Evolutionary conservation across 2,888 invertebrate genomes (phyloP).

Genomic region (Sesia apiformis): DNA sequence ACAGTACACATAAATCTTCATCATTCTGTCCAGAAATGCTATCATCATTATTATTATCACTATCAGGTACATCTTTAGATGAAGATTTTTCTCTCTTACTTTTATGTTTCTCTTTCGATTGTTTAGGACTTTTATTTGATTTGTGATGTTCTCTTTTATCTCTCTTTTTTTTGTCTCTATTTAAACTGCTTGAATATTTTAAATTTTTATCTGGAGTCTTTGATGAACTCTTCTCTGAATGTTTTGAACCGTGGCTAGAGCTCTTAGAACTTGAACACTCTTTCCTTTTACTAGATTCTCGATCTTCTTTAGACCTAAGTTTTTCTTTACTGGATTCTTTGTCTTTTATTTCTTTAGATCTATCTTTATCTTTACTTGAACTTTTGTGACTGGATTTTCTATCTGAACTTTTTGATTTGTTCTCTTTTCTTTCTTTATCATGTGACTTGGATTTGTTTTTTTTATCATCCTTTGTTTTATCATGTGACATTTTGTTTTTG

Average conservation of each 20-base stretch:
- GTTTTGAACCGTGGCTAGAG: conserved; percentile 24
- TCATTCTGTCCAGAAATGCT: conserved; percentile 21
- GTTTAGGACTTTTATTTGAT: conserved; percentile 34
- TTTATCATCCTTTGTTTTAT: conserved; percentile 26
- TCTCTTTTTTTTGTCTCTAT: conserved; percentile 31
- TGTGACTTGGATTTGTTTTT: conserved; percentile 25
- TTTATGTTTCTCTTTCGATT: conserved; percentile 29
- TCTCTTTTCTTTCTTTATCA: conserved; percentile 23
- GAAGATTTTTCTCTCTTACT: conserved; percentile 14
- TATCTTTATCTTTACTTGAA: conserved; percentile 39
- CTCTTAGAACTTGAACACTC: conserved; percentile 25
- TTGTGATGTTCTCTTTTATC: conserved; percentile 27
- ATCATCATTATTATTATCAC: conserved; percentile 30
- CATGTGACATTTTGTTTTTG: conserved; percentile 22
- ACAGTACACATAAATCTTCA: conserved; percentile 45
- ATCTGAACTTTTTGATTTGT: conserved; percentile 27
- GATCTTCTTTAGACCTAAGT: conserved; percentile 28
- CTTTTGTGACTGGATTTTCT: conserved; percentile 45
- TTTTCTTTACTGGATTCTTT: conserved; percentile 10
- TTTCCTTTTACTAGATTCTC: conserved; percentile 7
- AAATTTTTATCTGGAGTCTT: conserved; percentile 19
- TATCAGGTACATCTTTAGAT: conserved; percentile 28
- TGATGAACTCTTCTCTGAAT: conserved; percentile 21
- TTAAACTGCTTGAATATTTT: conserved; percentile 28
- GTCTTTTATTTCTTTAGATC: conserved; percentile 35